These are phyloP conservation scores for Semnornis frantzii DNA, from an alignment of 2,113 vertebrate genomes.

Conservation along the genomic window DNA sequence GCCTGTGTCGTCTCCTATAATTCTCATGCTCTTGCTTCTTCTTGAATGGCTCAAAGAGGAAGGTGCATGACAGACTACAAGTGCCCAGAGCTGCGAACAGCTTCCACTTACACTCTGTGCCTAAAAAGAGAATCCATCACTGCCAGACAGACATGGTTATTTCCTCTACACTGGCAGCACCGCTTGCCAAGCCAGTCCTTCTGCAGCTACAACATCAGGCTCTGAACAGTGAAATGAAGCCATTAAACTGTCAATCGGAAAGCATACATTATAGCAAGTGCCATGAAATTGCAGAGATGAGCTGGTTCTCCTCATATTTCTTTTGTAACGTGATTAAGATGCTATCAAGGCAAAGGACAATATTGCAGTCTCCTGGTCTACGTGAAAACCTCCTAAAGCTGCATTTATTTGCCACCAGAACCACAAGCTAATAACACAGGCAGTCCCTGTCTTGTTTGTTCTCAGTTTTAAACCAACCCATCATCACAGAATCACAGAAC, in stretches of 20 bases:
- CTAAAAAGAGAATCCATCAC: neutral
- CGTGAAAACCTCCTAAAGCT: conserved; percentile 30
- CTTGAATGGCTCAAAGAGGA: neutral
- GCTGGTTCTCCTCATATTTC: conserved; percentile 8
- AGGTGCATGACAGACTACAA: neutral
- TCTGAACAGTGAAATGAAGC: conserved; percentile 19
- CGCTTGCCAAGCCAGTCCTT: neutral
- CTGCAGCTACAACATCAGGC: neutral
- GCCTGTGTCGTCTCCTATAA: neutral
- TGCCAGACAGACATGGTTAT: neutral
- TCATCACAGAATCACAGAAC: neutral
- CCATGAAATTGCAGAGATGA: conserved; percentile 17
- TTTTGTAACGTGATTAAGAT: conserved; percentile 35
- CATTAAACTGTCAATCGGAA: conserved; percentile 23
- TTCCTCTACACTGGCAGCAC: neutral
- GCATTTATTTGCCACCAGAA: conserved; percentile 52
- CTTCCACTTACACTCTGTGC: neutral
- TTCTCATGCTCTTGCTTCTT: neutral
- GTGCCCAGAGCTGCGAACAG: neutral
- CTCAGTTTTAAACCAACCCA: neutral
- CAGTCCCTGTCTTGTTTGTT: neutral
- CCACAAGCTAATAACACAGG: conserved; percentile 52
- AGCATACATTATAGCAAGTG: neutral
- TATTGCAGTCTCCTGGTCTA: conserved; percentile 27
- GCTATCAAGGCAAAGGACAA: conserved; percentile 36